Base-by-base conservation (phyloP, 2,113 vertebrate species). In the Pardalotus punctatus region DNA sequence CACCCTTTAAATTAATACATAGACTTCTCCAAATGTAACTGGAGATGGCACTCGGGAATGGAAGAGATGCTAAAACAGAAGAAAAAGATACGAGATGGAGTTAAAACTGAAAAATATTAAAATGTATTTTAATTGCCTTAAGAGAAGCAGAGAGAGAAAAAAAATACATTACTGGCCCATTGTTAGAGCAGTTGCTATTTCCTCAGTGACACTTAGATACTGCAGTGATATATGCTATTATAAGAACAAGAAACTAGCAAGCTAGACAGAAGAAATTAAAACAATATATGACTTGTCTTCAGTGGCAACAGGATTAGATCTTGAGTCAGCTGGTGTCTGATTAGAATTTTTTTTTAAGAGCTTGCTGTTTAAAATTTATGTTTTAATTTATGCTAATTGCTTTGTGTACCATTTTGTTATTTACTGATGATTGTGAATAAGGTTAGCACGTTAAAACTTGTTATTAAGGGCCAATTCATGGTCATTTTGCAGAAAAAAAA, bases 321-420 rank as follows among this genome's bases (percentile, higher is more conserved):
- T 88, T 82, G 48, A 95, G 50, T 73, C 79, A 77, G 24, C 65
- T 86, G 71, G 8, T 70, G 47, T 73, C 50, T 81, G 58, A 96
- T 90, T 54, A 67, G 29, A 86, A 5, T n/a, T 17, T 27, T 89
- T 93, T 88, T 81, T 74, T 47, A 86, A 67, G 57, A 71, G 24
- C 12, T 86, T 43, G 5, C 33, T 89, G 38, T 67, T 93, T 64
- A 84, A 92, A 93, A 91, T 81, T 86, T 89, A 82, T 90, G 9
- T 45, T 92, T 92, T 51, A 73, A 86, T 94, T 82, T 78, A 92
- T 91, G 86, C 38, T 94, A 89, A 91, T 84, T 91, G 47, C 11
- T 81, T 94, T 86, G 81, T 64, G 23, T n/a, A 69, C 5, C 7
- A 31, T 88, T 86, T 90, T 87, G 6, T 43, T 90, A 33, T 85